phyloP scores from a whole-genome alignment of 2,113 vertebrate species.

The Bothrops jararaca region DNA sequence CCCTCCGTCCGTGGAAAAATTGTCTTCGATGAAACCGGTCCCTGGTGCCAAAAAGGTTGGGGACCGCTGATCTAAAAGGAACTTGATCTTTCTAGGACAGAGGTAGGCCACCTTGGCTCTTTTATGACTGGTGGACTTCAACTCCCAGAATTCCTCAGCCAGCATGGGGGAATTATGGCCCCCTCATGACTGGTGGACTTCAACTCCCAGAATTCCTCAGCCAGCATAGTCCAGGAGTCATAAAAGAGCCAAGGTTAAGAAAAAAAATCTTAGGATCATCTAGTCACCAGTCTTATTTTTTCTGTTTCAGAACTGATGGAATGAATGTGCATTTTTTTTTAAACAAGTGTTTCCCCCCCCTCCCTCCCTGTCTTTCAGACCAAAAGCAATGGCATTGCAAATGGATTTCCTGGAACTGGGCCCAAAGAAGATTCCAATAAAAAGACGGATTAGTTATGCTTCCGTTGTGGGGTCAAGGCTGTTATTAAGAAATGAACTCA shows the following conservation, averaged over 20 bases:
- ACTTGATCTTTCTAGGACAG: not conserved
- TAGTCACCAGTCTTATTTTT: not conserved
- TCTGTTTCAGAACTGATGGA: not conserved
- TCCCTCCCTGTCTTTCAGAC: slow-evolving; percentile 56
- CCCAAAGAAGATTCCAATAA: slow-evolving; percentile 67
- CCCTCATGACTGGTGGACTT: no score
- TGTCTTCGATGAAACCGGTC: not conserved
- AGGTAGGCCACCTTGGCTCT: no score
- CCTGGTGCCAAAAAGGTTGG: not conserved
- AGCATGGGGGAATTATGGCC: no score
- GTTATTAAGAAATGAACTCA: slow-evolving; percentile 47
- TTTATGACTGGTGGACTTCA: no score
- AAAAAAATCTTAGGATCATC: not conserved
- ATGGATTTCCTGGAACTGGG: slow-evolving; percentile 60
- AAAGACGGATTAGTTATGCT: slow-evolving; percentile 74
- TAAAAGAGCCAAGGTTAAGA: no score
- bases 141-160: no score
- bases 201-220: no score
- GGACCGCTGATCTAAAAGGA: not conserved
- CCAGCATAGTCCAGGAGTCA: no score
- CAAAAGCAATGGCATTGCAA: slow-evolving; percentile 60
- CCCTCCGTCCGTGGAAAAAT: not conserved
- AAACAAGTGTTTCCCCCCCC: not conserved
- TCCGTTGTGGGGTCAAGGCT: slow-evolving; percentile 20
- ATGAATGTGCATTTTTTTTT: not conserved